Conservation (phyloP, 2,113 vertebrate genomes). For the Mesitornis unicolor region DNA sequence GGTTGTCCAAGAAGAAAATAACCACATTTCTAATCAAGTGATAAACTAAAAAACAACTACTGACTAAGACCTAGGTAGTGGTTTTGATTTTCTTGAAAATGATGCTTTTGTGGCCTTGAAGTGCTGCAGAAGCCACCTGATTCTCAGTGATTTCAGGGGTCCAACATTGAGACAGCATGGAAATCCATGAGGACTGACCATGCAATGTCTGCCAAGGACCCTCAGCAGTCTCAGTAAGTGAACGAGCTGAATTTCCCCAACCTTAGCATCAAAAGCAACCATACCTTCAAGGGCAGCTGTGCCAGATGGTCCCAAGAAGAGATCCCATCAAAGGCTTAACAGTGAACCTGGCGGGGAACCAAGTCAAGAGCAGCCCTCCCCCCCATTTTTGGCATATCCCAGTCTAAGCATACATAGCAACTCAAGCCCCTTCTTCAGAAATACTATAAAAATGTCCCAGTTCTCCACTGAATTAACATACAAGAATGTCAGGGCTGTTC, state of each 20-base stretch:
- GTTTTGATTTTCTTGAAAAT: not conserved
- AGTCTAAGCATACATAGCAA: not conserved
- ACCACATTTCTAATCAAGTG: not conserved
- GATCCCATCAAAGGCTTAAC: not conserved
- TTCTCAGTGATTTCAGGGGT: not conserved
- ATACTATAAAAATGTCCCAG: not conserved
- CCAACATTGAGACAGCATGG: not conserved
- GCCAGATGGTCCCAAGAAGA: not conserved
- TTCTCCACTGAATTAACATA: not conserved
- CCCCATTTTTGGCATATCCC: not conserved
- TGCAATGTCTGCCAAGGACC: not conserved
- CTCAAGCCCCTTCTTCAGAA: not conserved
- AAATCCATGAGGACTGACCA: not conserved
- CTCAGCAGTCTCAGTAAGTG: not conserved
- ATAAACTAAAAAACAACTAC: not conserved
- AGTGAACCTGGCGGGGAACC: not conserved
- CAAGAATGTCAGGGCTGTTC: not conserved
- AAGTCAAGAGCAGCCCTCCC: not conserved
- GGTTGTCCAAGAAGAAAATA: not conserved
- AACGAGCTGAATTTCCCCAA: not conserved
- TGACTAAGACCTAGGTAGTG: not conserved
- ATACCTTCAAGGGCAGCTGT: not conserved
- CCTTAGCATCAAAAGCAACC: not conserved
- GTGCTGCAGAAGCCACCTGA: not conserved
- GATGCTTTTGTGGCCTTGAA: not conserved